Evolutionary conservation across 2,888 invertebrate genomes (phyloP), one percentile per base, ranked within the genome.

Genomic region (Seira ritae): DNA sequence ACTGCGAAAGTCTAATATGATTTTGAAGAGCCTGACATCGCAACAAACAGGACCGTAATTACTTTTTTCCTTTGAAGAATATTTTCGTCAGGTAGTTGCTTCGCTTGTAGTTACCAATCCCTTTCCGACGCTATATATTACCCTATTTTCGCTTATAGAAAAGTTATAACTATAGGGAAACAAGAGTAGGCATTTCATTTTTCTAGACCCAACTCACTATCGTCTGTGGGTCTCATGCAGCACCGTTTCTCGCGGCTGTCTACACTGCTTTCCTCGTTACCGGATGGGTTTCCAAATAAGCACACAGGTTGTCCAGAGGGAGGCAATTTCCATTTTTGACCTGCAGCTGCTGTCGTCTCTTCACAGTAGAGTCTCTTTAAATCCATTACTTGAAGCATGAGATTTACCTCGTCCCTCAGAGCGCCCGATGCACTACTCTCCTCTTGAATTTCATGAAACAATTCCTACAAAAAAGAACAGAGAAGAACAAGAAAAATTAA

Each of bases 291-390:
- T 86, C 93, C 93, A 89, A 94, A 94, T 65, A 94, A 91, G 90
- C 93, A 93, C 89, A 94, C 93, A 6, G 94, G 94, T 89, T 94
- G 94, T n/a, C 94, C 94, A 89, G 92, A 92, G 19, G 94, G 93
- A 37, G 94, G 94, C 80, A 94, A 90, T 89, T 94, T 94, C 94
- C 94, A 94, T 90, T 94, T 94, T 89, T 94, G 94, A 8, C 93
- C 93, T 15, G 92, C 92, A 90, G 93, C 92, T n/a, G 71, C 60
- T 65, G 67, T 67, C 75, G 87, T 91, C 89, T 94, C 94, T 88
- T 93, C 92, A 89, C 93, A 93, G 89, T 94, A 93, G 90, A 93
- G 91, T 85, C 93, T 91, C 89, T 94, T 91, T 90, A 94, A 93
- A 12, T 94, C 93, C 90, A 93, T 92, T 46, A 94, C 93, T 89